A percentile compares a stretch with the other conserved stretches of the same genome.
Evolutionary conservation across 2,888 invertebrate species (phyloP).

Genomic region (Macrosiphum euphorbiae): DNA sequence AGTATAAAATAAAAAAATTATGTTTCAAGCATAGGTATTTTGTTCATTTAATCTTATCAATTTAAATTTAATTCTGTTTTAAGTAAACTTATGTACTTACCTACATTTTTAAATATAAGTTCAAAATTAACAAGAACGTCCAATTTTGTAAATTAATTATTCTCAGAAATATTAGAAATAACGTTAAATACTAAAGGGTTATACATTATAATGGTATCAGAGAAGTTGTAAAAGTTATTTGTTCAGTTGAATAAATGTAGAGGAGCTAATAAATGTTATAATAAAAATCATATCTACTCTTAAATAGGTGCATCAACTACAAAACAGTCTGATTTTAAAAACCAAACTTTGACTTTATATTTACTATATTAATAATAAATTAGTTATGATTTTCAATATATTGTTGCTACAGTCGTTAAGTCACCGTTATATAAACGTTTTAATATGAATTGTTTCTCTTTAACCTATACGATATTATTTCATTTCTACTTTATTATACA

Average conservation of each 20-base stretch:
- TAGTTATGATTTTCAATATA: not conserved
- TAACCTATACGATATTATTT: not conserved
- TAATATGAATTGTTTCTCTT: not conserved
- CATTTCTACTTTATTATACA: not conserved
- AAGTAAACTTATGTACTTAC: not conserved
- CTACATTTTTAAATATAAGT: not conserved
- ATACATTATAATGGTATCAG: not conserved
- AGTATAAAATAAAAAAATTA: not conserved
- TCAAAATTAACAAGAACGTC: not conserved
- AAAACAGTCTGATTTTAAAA: not conserved
- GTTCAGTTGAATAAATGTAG: not conserved
- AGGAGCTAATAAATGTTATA: not conserved
- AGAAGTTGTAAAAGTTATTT: not conserved
- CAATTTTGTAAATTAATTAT: not conserved
- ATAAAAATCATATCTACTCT: not conserved
- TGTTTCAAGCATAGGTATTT: not conserved
- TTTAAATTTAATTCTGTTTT: not conserved
- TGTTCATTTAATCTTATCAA: not conserved
- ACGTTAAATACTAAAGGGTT: not conserved
- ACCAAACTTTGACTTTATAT: not conserved
- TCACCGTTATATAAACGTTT: not conserved
- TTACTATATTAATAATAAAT: not conserved
- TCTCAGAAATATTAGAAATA: not conserved
- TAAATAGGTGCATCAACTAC: not conserved
- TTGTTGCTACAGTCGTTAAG: not conserved